Evolutionary conservation across 2,888 invertebrate species (phyloP), one percentile per base, ranked within the genome.

Genomic region (Acronicta leporina): DNA sequence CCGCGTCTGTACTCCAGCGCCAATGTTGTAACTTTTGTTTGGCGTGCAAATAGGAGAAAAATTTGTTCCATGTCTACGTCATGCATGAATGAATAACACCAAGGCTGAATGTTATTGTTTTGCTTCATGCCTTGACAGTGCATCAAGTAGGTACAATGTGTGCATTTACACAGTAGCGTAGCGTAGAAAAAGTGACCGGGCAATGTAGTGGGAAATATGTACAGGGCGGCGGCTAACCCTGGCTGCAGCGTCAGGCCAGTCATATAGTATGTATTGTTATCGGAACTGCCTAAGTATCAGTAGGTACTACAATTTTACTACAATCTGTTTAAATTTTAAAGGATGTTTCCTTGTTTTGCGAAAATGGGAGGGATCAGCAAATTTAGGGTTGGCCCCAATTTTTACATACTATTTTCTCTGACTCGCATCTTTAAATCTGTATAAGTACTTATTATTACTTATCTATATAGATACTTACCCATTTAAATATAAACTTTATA

Each of bases 21-120:
- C 81, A 81, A 74, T 85, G 85, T 84, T 87, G 86, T 84, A 83
- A 87, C 84, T 79, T 84, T 81, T 84, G 85, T 92, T 92, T 89
- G 87, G 85, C 81, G 87, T 85, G 87, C 84, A 91, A 92, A 92
- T 89, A 90, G 86, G 80, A 89, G 90, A 91, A 92, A 91, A 91
- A 88, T 87, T 86, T 83, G 86, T 86, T 90, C 87, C 85, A 88
- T 85, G 86, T 79, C 88, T 84, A 89, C 91, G 92, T 92, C 90
- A 90, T 85, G 88, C 87, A 82, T 87, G 86, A 92, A 88, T 87
- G 89, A 86, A 84, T 85, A 87, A 82, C 86, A 84, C 81, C 91
- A 92, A 92, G 92, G 91, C 82, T 88, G 85, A 81, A 73, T 83
- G 84, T 85, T 87, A 86, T 87, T 89, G 89, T 90, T 88, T 86